phyloP scores from a whole-genome alignment of 1,140 invertebrate genomes.

The Xylocopa sonorina region DNA sequence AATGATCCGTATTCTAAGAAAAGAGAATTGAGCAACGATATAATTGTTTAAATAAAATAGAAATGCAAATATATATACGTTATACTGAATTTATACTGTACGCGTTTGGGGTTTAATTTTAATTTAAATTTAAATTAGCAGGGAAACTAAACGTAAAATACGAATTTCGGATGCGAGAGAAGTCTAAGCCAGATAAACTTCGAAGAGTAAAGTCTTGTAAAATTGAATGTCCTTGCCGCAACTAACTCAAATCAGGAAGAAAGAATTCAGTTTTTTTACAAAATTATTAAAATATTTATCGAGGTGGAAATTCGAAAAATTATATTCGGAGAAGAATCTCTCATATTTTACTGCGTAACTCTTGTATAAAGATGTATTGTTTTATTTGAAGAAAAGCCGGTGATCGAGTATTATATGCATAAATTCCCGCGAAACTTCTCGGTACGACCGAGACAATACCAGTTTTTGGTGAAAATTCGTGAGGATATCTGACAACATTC shows the following conservation, averaged over 20 bases:
- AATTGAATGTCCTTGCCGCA: background rate
- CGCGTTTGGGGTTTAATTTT: too few species aligned
- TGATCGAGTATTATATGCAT: too few species aligned
- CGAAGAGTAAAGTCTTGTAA: too few species aligned
- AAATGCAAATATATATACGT: background rate
- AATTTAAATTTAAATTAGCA: slow-evolving; percentile 32
- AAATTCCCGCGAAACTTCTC: background rate
- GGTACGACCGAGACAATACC: background rate
- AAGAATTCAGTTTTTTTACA: background rate
- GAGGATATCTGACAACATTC: background rate
- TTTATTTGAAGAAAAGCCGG: too few species aligned
- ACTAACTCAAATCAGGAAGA: background rate
- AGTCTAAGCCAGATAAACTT: slow-evolving; percentile 3
- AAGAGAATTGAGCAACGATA: background rate
- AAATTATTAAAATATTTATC: background rate
- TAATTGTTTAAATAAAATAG: too few species aligned
- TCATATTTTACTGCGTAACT: background rate
- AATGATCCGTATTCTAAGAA: too few species aligned
- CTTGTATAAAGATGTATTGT: too few species aligned
- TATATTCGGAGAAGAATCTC: too few species aligned
- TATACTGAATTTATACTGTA: background rate
- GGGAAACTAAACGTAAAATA: background rate
- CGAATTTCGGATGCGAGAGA: background rate
- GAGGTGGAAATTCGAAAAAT: too few species aligned
- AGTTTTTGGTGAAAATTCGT: background rate